Base-by-base conservation (phyloP, 2,797 vertebrate genomes). In the Eupleurogrammus muticus region DNA sequence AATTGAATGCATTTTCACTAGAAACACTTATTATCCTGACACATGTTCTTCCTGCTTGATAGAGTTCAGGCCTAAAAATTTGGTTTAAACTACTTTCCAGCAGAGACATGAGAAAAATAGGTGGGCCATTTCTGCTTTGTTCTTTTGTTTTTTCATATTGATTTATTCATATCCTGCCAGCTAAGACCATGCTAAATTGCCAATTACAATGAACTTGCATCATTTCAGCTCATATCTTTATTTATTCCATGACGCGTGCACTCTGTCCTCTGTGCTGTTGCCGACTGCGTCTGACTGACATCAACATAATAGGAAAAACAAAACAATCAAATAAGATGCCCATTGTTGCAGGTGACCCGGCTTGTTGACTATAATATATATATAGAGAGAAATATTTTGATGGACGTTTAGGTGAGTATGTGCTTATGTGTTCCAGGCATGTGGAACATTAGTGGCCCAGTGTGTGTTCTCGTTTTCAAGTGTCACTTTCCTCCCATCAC, bases 1-100 rank as follows among this genome's bases (percentile, higher is more conserved):
- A 78, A 73, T 76, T 28, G 71, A 77, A 73, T 40, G 46, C 20
- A 57, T 66, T 83, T 75, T 56, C 48, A 60, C 48, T 35, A 50
- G 17, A 73, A 70, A 66, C 72, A 71, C 77, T 62, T 63, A 68
- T 71, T 52, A 66, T 48, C 24, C 42, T 36, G 51, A 46, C 9
- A 9, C 53, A 64, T 38, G 24, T 72, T 66, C 63, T 16, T 23
- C 28, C 19, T 40, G 35, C 52, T 35, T 57, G 64, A 55, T 42
- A 55, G 59, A 64, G 35, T 9, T 16, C n/a, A n/a, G n/a, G n/a
- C n/a, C n/a, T n/a, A 62, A 50, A 13, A 58, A 16, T 57, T 40
- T 66, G 2, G 56, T 42, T 5, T 16, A 42, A 42, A 57, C 8
- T 23, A 14, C 11, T 65, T 48, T 64, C 4, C 13, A 35, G 7